These are phyloP conservation scores for Hemistola chrysoprasaria DNA, from an alignment of 2,888 invertebrate species.

Conservation along the genomic window DNA sequence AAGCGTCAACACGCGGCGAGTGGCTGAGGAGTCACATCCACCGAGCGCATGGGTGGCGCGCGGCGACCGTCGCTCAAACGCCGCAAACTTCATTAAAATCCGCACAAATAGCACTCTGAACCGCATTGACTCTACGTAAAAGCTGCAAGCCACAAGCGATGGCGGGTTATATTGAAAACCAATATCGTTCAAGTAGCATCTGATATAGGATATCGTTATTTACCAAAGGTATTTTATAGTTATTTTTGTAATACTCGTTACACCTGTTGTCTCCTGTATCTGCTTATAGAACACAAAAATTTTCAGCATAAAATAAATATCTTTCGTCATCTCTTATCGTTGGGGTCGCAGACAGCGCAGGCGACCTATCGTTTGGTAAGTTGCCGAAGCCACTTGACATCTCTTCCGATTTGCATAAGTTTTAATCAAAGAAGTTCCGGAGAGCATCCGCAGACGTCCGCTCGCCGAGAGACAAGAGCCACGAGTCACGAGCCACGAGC, in stretches of 20 bases:
- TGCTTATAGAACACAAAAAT: too few relatives aligned
- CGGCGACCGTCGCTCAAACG: conserved; percentile 32
- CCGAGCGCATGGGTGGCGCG: conserved; percentile 7
- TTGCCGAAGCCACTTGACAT: conserved; percentile 51
- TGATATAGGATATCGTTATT: too few relatives aligned
- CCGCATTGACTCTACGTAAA: background rate
- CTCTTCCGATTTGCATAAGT: conserved; percentile 63
- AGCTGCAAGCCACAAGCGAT: background rate
- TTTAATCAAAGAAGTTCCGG: conserved; percentile 67
- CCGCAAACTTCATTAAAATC: conserved; percentile 48
- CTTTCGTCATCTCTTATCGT: too few relatives aligned
- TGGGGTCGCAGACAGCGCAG: background rate
- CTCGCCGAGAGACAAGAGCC: too few relatives aligned
- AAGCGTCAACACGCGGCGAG: conserved; percentile 17
- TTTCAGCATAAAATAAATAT: too few relatives aligned
- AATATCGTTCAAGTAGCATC: too few relatives aligned
- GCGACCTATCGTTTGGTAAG: conserved; percentile 41
- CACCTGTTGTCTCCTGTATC: too few relatives aligned
- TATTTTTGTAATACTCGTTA: too few relatives aligned
- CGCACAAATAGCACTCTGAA: conserved; percentile 27
- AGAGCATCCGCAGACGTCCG: conserved; percentile 10
- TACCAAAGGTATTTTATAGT: too few relatives aligned
- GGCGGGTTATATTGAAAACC: background rate
- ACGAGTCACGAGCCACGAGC: too few relatives aligned
- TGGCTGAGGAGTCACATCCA: too few relatives aligned